Conservation (phyloP, 1,140 invertebrate species). For the Brachionus plicatilis region DNA sequence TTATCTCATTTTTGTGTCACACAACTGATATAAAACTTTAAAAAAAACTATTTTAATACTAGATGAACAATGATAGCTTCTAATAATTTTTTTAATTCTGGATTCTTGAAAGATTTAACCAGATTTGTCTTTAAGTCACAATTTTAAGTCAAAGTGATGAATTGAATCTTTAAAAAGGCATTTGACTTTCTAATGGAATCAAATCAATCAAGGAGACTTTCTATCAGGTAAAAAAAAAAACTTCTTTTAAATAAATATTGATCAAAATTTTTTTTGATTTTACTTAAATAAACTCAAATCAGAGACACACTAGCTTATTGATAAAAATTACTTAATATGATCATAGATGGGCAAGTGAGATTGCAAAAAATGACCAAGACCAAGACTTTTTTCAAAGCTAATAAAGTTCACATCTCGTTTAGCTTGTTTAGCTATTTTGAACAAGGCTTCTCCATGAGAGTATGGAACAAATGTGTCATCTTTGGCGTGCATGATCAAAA, state of each 20-base stretch:
- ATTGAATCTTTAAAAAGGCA: no score
- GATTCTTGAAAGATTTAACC: no score
- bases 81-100: no score
- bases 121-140: no score
- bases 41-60: no score
- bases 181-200: background rate
- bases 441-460: background rate
- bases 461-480: conserved; percentile 29
- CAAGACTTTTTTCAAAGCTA: background rate
- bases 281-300: background rate
- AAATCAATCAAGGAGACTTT: no score
- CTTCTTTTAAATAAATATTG: no score
- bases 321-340: conserved; percentile 1
- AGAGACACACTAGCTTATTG: background rate
- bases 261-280: background rate
- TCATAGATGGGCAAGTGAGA: conserved; percentile 34
- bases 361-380: conserved; percentile 36
- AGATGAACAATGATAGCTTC: no score
- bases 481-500: conserved; percentile 33
- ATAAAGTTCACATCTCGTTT: conserved; percentile 6
- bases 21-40: background rate
- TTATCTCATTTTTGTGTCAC: no score
- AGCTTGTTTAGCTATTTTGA: background rate
- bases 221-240: background rate
- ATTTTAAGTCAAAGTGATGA: no score